Conservation (phyloP, 2,797 vertebrate genomes). For the Halcyon chelicuti region DNA sequence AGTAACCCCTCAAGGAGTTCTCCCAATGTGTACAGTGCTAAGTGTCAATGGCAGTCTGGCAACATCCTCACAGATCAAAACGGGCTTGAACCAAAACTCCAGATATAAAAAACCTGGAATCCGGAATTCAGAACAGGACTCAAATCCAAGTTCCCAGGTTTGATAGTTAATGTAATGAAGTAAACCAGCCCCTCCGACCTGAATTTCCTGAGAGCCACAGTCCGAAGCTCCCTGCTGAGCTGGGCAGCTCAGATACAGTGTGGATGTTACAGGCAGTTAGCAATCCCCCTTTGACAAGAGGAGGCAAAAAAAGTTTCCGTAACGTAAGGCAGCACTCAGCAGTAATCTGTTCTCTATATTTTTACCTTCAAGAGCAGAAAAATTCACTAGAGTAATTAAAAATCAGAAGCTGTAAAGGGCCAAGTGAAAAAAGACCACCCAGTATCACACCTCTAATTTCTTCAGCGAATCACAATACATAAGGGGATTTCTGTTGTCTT, state of each 20-base stretch:
- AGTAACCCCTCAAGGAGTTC: background rate
- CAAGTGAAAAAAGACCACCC: constrained; percentile 20
- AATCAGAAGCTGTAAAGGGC: constrained; percentile 36
- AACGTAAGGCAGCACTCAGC: background rate
- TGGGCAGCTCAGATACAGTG: background rate
- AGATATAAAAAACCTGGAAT: background rate
- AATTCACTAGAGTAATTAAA: constrained; percentile 33
- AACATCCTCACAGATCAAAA: background rate
- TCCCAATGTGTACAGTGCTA: background rate
- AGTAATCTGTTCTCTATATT: background rate
- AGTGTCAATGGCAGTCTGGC: background rate
- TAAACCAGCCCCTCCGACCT: background rate
- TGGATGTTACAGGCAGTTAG: background rate
- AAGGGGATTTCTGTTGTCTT: constrained; percentile 54
- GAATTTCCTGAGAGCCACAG: background rate
- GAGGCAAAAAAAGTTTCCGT: background rate
- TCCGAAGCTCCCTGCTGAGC: background rate
- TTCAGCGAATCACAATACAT: constrained; percentile 46
- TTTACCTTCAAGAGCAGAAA: background rate
- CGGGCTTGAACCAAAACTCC: background rate
- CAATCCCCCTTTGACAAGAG: background rate
- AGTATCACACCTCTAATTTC: constrained; percentile 55
- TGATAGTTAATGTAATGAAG: background rate
- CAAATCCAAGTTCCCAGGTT: background rate
- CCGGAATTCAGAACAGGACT: background rate